phyloP scores from a whole-genome alignment of 2,113 vertebrate species.

The Arenaria interpres region DNA sequence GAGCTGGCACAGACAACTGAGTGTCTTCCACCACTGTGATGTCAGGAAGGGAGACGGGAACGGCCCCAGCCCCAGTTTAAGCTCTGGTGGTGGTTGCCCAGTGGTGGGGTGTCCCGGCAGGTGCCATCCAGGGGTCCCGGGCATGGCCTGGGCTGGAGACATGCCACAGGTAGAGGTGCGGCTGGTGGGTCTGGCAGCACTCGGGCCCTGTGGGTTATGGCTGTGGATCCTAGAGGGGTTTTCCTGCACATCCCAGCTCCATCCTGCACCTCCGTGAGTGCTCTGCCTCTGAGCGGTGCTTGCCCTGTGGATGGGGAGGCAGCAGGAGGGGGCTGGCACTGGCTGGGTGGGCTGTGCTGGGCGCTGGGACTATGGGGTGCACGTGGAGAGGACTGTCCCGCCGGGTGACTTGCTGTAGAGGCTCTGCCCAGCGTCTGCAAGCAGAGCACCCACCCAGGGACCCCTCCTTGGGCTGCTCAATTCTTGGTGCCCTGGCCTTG shows the following conservation, averaged over 20 bases:
- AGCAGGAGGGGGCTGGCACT: background rate
- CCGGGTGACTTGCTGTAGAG: background rate
- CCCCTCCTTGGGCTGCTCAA: rapidly evolving
- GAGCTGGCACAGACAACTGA: rapidly evolving
- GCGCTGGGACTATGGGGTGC: background rate
- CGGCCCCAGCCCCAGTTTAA: too few relatives aligned
- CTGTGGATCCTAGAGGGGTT: background rate
- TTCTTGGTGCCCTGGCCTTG: background rate
- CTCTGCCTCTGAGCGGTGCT: background rate
- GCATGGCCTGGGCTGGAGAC: background rate
- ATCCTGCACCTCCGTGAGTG: background rate
- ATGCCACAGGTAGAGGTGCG: background rate
- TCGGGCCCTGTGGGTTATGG: rapidly evolving
- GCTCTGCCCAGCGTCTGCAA: background rate
- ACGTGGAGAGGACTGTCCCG: rapidly evolving
- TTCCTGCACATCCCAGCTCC: background rate
- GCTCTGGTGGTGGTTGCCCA: background rate
- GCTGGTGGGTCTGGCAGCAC: background rate
- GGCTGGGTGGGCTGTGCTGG: background rate
- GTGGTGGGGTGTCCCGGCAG: rapidly evolving
- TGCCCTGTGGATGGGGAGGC: background rate
- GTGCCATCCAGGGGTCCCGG: background rate
- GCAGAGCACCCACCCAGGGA: rapidly evolving
- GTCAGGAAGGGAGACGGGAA: rapidly evolving
- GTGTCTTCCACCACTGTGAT: rapidly evolving